These are phyloP conservation scores for Plumapathes pennacea DNA, from an alignment of 92 coral and sea anemone genomes.

Conservation along the genomic window DNA sequence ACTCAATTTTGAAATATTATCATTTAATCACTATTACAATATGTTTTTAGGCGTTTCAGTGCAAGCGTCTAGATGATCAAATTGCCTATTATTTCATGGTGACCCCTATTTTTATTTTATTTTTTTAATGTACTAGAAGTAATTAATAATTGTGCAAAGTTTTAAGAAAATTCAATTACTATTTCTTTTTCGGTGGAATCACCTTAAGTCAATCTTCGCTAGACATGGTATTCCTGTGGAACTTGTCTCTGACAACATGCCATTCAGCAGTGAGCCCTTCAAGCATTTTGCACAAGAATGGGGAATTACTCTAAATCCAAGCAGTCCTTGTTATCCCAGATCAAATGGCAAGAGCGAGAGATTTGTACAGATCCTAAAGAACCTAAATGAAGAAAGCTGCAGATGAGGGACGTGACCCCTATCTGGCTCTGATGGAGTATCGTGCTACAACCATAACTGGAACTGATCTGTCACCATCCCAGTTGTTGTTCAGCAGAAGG, in stretches of 20 bases:
- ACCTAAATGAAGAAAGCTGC: conserved; percentile 6
- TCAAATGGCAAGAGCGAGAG: conserved; percentile 5
- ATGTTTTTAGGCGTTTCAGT: too few species aligned
- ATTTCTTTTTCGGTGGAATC: not conserved
- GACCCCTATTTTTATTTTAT: too few species aligned
- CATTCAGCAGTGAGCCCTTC: not conserved
- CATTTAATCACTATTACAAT: too few species aligned
- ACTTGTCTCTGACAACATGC: conserved; percentile 1
- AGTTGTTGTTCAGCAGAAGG: conserved; percentile 16
- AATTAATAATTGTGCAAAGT: not conserved
- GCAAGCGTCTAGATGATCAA: too few species aligned
- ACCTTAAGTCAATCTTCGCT: conserved; percentile 7
- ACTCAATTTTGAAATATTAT: too few species aligned
- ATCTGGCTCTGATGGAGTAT: conserved; percentile 18
- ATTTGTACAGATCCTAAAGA: not conserved
- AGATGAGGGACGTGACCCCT: not conserved
- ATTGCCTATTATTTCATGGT: too few species aligned
- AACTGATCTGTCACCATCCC: conserved; percentile 10
- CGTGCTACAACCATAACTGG: conserved; percentile 10
- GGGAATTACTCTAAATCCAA: conserved; percentile 1
- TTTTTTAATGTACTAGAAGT: too few species aligned
- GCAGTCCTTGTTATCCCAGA: conserved; percentile 2
- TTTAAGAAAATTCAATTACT: conserved; percentile 1
- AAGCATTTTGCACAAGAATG: not conserved
- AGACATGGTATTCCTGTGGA: conserved; percentile 4